Evolutionary conservation across 2,888 invertebrate genomes (phyloP).

Genomic region (Miltochrista miniata): DNA sequence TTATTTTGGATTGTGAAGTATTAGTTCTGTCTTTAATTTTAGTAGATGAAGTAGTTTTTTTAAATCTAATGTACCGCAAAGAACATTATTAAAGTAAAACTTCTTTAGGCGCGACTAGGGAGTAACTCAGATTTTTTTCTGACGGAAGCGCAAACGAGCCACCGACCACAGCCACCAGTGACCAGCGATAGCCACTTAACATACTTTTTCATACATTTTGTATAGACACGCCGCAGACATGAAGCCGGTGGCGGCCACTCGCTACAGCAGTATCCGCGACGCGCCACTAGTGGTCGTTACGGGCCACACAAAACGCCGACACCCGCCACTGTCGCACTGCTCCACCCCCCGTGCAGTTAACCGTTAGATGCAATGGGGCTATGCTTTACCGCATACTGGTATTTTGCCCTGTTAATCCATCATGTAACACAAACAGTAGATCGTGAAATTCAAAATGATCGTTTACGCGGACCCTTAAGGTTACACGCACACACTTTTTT

Average conservation of each 20-base stretch:
- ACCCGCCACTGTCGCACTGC: slow-evolving; percentile 12
- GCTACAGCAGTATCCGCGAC: slow-evolving; percentile 15
- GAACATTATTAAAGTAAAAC: too few species aligned
- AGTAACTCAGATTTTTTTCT: too few species aligned
- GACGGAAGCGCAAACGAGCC: neutral
- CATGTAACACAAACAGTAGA: too few species aligned
- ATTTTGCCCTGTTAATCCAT: too few species aligned
- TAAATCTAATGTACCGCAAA: too few species aligned
- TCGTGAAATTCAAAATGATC: too few species aligned
- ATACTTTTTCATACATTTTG: neutral
- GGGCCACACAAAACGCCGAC: slow-evolving; percentile 12
- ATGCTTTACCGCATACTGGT: too few species aligned
- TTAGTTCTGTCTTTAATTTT: too few species aligned
- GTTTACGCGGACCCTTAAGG: too few species aligned
- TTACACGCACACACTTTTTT: neutral
- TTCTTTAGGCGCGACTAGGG: too few species aligned
- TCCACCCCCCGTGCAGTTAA: slow-evolving; percentile 9
- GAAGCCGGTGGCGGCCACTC: slow-evolving; percentile 12
- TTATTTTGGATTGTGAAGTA: too few species aligned
- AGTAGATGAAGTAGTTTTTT: too few species aligned
- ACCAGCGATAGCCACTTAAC: neutral
- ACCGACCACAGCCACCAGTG: neutral
- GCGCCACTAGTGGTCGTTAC: slow-evolving; percentile 12
- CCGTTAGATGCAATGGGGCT: neutral
- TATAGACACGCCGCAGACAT: slow-evolving; percentile 13